Percentiles rank a stretch among this genome's conserved stretches.
Conservation (phyloP, 1,140 invertebrate genomes). For the Acromyrmex echinatior region DNA sequence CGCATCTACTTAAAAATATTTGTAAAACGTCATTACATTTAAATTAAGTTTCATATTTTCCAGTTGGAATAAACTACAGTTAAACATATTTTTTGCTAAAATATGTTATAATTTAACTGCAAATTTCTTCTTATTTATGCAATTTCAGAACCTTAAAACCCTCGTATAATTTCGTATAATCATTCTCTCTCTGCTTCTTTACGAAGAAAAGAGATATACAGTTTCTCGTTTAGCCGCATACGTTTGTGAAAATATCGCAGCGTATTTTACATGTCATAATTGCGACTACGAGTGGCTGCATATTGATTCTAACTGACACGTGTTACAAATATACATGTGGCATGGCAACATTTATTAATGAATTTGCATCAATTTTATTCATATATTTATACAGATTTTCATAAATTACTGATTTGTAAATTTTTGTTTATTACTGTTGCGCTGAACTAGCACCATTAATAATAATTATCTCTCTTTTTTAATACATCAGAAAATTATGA, state of each 20-base stretch:
- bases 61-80: neutral
- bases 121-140: neutral
- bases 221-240: neutral
- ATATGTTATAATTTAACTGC: neutral
- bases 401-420: neutral
- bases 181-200: neutral
- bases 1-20: conserved; percentile 4
- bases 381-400: neutral
- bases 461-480: neutral
- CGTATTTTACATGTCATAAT: conserved; percentile 21
- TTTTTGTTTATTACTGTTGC: neutral
- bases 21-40: neutral
- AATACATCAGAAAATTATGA: neutral
- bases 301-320: conserved; percentile 15
- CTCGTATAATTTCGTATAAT: conserved; percentile 2
- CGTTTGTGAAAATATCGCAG: neutral
- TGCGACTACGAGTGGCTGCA: conserved; percentile 2
- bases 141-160: conserved; percentile 1
- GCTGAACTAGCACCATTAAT: neutral
- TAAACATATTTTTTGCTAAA: neutral
- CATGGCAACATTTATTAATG: neutral
- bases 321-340: neutral
- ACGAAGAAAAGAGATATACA: neutral
- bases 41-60: neutral
- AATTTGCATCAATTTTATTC: conserved; percentile 8